These are phyloP conservation scores for Diorhabda elongata DNA, from an alignment of 1,140 invertebrate species.

Conservation along the genomic window DNA sequence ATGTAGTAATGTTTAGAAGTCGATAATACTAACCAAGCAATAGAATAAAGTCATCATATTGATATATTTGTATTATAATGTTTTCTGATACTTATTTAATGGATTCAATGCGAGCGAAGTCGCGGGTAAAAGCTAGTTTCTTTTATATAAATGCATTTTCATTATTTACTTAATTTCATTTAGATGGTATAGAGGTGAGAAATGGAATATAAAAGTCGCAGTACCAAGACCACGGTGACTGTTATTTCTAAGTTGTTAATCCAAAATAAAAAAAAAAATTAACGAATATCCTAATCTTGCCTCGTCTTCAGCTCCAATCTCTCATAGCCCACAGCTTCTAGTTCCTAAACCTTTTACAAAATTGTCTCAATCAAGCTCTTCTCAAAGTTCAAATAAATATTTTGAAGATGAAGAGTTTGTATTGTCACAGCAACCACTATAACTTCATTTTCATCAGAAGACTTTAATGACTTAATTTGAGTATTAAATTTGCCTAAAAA, in stretches of 20 bases:
- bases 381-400: constrained; percentile 10
- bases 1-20: too few relatives aligned
- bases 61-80: too few relatives aligned
- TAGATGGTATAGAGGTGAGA: constrained; percentile 11
- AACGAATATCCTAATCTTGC: too few relatives aligned
- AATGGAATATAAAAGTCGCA: constrained; percentile 7
- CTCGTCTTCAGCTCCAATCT: too few relatives aligned
- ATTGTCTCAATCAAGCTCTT: neutral
- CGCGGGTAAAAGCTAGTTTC: too few relatives aligned
- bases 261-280: constrained; percentile 1
- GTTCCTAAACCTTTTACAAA: neutral
- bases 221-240: constrained; percentile 13
- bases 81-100: too few relatives aligned
- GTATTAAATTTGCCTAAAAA: constrained; percentile 41
- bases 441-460: constrained; percentile 33
- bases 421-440: neutral
- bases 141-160: too few relatives aligned
- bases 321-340: too few relatives aligned
- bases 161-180: neutral
- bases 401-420: neutral
- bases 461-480: constrained; percentile 37
- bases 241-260: constrained; percentile 6
- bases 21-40: too few relatives aligned
- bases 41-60: too few relatives aligned
- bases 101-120: too few relatives aligned